phyloP scores from a whole-genome alignment of 1,140 invertebrate species.

The Batillaria attramentaria region DNA sequence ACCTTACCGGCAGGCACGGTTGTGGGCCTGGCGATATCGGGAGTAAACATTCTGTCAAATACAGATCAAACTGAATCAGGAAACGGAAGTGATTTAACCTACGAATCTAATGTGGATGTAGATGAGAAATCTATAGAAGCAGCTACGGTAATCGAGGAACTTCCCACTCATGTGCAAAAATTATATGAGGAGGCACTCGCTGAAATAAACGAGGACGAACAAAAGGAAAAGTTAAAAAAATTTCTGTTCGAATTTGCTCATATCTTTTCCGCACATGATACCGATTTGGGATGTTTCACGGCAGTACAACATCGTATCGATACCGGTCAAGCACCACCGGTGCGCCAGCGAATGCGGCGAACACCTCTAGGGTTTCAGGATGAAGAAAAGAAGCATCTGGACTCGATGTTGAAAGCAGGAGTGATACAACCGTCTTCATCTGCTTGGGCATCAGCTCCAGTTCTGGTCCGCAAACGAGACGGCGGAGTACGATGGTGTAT shows the following conservation, averaged over 20 bases:
- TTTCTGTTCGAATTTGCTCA: constrained; percentile 32
- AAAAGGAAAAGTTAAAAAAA: neutral
- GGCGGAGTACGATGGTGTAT: constrained; percentile 70
- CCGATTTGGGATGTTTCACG: constrained; percentile 41
- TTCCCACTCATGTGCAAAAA: too few relatives aligned
- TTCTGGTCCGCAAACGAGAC: constrained; percentile 74
- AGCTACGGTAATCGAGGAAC: too few relatives aligned
- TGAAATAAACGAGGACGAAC: neutral
- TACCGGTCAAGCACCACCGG: constrained; percentile 27
- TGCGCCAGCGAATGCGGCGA: constrained; percentile 29
- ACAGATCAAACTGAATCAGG: too few relatives aligned
- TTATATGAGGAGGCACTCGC: too few relatives aligned
- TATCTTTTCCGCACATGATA: constrained; percentile 46
- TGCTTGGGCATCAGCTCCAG: constrained; percentile 44
- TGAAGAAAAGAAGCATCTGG: constrained; percentile 35
- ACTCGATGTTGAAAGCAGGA: constrained; percentile 39
- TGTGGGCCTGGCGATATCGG: too few relatives aligned
- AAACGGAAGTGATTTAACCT: too few relatives aligned
- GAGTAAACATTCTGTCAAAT: too few relatives aligned
- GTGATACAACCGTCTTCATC: constrained; percentile 39
- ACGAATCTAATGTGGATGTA: too few relatives aligned
- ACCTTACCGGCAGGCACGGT: too few relatives aligned
- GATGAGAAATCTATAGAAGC: too few relatives aligned
- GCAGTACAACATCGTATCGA: constrained; percentile 42
- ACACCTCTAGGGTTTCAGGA: constrained; percentile 34